These are phyloP conservation scores for Drepana falcataria DNA, from an alignment of 2,888 invertebrate species.

Conservation along the genomic window DNA sequence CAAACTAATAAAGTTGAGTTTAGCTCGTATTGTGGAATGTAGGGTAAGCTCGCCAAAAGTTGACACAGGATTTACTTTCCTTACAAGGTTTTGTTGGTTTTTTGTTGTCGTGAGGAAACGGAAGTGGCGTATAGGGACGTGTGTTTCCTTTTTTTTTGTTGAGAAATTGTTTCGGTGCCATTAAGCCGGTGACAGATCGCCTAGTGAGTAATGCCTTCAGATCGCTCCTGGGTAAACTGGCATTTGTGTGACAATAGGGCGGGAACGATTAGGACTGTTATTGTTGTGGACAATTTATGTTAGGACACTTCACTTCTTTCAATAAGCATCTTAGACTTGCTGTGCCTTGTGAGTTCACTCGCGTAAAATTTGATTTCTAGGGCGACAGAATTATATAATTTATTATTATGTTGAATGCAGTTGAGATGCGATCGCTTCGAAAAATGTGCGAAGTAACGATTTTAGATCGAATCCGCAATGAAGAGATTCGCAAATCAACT, in stretches of 20 bases:
- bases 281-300: conserved; percentile 11
- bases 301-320: not conserved
- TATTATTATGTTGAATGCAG: too few species aligned
- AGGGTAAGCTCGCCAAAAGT: conserved; percentile 47
- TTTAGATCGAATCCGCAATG: too few species aligned
- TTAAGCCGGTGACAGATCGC: conserved; percentile 77
- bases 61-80: conserved; percentile 56
- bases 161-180: conserved; percentile 76
- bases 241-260: conserved; percentile 53
- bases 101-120: conserved; percentile 67
- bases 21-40: conserved; percentile 11
- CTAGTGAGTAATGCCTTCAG: conserved; percentile 63
- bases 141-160: conserved; percentile 76
- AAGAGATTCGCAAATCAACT: too few species aligned
- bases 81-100: conserved; percentile 59
- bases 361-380: too few species aligned
- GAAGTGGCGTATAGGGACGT: conserved; percentile 69
- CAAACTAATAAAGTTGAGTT: conserved; percentile 10
- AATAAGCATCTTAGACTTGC: not conserved
- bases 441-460: too few species aligned
- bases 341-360: too few species aligned
- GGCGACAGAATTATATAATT: too few species aligned
- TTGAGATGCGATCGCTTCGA: too few species aligned
- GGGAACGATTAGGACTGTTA: conserved; percentile 30
- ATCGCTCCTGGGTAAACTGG: conserved; percentile 54